Evolutionary conservation across 92 coral and sea anemone genomes (phyloP).

Genomic region (Umimayanthus kanabou): DNA sequence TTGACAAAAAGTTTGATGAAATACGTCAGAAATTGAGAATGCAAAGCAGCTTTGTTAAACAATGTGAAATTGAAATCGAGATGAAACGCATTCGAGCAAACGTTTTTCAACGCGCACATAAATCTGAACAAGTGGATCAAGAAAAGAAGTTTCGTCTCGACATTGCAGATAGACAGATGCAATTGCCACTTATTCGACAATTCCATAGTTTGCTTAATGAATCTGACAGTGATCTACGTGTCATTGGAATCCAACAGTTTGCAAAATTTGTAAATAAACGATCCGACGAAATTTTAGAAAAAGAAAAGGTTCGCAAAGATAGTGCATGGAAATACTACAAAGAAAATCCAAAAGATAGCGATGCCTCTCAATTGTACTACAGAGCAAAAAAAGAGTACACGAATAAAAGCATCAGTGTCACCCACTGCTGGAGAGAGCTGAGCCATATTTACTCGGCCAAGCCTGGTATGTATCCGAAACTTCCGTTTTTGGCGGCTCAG

Average conservation of each 20-base stretch:
- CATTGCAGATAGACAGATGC: neutral
- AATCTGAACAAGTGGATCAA: neutral
- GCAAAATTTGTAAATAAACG: neutral
- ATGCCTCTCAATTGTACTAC: slow-evolving; percentile 15
- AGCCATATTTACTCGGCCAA: slow-evolving; percentile 24
- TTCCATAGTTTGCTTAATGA: neutral
- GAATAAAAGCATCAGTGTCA: neutral
- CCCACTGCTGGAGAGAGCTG: slow-evolving; percentile 29
- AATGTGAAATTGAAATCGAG: slow-evolving; percentile 11
- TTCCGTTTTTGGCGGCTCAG: slow-evolving; percentile 32
- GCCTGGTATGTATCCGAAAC: slow-evolving; percentile 11
- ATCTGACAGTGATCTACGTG: slow-evolving; percentile 2
- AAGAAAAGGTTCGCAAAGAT: slow-evolving; percentile 20
- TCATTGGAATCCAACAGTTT: slow-evolving; percentile 7
- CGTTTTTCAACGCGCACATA: neutral
- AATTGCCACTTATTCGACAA: neutral
- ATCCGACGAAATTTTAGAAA: neutral
- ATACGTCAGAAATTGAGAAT: neutral
- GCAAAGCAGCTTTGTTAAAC: slow-evolving; percentile 26
- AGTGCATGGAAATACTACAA: slow-evolving; percentile 4
- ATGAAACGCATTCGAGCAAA: slow-evolving; percentile 19
- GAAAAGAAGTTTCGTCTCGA: neutral
- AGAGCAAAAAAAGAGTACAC: slow-evolving; percentile 17
- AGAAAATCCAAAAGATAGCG: slow-evolving; percentile 16
- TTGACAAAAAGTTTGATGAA: neutral